These are phyloP conservation scores for Zaprionus inermis DNA, from an alignment of 1,140 invertebrate species.

Conservation along the genomic window DNA sequence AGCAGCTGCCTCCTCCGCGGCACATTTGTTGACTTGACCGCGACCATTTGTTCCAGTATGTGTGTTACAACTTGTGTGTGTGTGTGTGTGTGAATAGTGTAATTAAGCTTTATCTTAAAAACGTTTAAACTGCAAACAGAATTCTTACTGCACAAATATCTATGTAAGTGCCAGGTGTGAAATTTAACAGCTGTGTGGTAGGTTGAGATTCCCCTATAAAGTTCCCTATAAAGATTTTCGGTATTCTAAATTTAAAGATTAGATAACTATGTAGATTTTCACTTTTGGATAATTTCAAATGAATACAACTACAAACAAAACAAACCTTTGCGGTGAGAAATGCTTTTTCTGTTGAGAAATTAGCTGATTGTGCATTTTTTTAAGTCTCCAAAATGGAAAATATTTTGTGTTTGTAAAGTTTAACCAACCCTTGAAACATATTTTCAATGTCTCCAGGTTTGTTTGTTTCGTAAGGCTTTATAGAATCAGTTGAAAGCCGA, in stretches of 20 bases:
- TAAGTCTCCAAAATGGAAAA: not conserved
- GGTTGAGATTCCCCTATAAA: not conserved
- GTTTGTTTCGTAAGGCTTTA: not conserved
- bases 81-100: not conserved
- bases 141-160: not conserved
- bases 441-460: not conserved
- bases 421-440: not conserved
- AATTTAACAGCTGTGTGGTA: conserved; percentile 15
- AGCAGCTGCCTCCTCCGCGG: conserved; percentile 6
- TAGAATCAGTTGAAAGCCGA: not conserved
- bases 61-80: not conserved
- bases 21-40: conserved; percentile 30
- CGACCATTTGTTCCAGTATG: conserved; percentile 6
- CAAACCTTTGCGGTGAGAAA: too few species aligned
- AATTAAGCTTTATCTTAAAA: conserved; percentile 17
- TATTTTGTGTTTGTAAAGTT: not conserved
- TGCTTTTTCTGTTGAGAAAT: not conserved
- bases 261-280: not conserved
- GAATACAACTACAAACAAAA: not conserved
- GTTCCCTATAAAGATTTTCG: not conserved
- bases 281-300: not conserved
- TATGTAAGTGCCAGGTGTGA: conserved; percentile 14
- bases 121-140: conserved; percentile 19
- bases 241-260: not conserved
- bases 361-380: not conserved